These are phyloP conservation scores for Seriola dumerili DNA, from an alignment of 2,113 vertebrate species.

Conservation along the genomic window DNA sequence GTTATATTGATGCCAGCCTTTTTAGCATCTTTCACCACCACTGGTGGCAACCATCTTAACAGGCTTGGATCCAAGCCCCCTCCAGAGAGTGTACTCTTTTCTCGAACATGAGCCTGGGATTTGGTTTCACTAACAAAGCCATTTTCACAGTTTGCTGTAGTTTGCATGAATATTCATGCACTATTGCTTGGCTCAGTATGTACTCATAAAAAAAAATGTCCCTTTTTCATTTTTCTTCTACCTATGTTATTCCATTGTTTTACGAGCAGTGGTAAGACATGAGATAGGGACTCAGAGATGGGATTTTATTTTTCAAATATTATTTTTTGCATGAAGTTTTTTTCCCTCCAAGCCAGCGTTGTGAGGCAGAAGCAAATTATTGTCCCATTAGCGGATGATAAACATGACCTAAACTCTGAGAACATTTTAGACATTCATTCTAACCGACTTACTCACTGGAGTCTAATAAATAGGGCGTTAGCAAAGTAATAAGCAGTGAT, in stretches of 20 bases:
- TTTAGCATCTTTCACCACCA: conserved; percentile 64
- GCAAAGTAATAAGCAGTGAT: no score
- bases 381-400: neutral
- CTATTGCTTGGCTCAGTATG: conserved; percentile 52
- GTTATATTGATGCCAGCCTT: conserved; percentile 64
- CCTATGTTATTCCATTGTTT: conserved; percentile 34
- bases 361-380: neutral
- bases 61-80: conserved; percentile 68
- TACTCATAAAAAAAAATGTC: conserved; percentile 41
- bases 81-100: conserved; percentile 55
- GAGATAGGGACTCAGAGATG: neutral
- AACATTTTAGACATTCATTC: neutral
- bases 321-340: conserved; percentile 13
- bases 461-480: no score
- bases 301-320: conserved; percentile 21
- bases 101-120: conserved; percentile 68
- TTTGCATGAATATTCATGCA: conserved; percentile 76
- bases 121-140: conserved; percentile 80
- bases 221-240: conserved; percentile 13
- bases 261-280: conserved; percentile 11
- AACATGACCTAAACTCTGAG: neutral
- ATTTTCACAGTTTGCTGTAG: conserved; percentile 77
- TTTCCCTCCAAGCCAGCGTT: neutral
- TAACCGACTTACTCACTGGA: neutral
- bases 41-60: conserved; percentile 69